A percentile compares a stretch with the other conserved stretches of the same genome.
Evolutionary conservation across 2,113 vertebrate species (phyloP).

Genomic region (Mus spicilegus): DNA sequence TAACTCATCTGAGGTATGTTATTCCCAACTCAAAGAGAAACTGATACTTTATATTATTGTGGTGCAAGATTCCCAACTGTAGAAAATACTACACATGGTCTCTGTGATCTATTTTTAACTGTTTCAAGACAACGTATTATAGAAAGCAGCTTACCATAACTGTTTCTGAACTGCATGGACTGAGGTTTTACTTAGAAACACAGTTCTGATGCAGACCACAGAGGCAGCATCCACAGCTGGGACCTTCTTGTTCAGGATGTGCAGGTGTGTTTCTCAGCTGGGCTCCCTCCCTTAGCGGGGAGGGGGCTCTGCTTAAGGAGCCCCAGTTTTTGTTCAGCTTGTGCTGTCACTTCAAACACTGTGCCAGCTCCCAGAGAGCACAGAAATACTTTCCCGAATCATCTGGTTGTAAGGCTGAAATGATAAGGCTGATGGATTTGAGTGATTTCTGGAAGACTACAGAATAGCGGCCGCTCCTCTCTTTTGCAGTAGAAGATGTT

Average conservation of each 20-base stretch:
- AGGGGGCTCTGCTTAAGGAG: not conserved
- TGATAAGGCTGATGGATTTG: not conserved
- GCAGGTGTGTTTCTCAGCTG: not conserved
- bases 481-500: accelerated
- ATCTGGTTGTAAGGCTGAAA: not conserved
- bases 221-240: not conserved
- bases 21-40: not conserved
- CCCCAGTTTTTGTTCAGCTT: not conserved
- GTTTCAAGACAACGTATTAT: not conserved
- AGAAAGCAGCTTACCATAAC: not conserved
- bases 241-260: not conserved
- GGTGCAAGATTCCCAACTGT: too few species aligned
- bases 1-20: not conserved
- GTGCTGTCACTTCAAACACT: not conserved
- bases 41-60: not conserved
- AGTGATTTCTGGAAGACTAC: not conserved
- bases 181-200: not conserved
- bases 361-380: not conserved
- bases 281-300: not conserved
- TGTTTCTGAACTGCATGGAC: not conserved
- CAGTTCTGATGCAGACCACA: not conserved
- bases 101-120: not conserved
- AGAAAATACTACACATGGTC: not conserved
- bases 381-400: not conserved
- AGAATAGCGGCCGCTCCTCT: not conserved